Base-by-base conservation (phyloP, 1,140 invertebrate genomes). In the Hyles vespertilio region DNA sequence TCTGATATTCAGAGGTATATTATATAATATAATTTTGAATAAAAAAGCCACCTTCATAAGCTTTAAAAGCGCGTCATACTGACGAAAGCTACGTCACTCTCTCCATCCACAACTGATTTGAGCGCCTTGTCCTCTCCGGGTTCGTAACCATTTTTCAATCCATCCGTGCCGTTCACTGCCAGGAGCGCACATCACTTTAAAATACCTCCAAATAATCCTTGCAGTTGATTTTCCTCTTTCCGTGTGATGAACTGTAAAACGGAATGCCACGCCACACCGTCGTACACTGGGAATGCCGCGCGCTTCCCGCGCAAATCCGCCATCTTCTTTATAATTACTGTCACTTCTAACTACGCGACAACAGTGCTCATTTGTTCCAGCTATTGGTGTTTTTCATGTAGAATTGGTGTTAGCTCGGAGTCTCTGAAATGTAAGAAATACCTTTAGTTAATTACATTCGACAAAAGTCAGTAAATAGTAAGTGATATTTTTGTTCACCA, bases 81-180 rank as follows among this genome's bases (percentile, higher is more conserved):
- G 1, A 97, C 89, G 80, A 98, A 98, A 0, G 96, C 96, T 0
- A 98, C 95, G 77, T 98, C 95, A 32, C 92, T 96, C 22, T 90
- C 90, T 11, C 92, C 93, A 74, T 95, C 93, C n/a, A 93, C 91
- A 6, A 99, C 89, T 77, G 96, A 97, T 63, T 93, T 89, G 54
- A 98, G 91, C 3, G 96, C 94, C 3, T 94, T 91, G 64, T 90
- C 79, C 58, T 92, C 80, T 4, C 81, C 89, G 43, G 75, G 64
- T 50, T 69, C 65, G 33, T 75, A 75, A 59, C 84, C 86, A n/a
- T 47, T 70, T 43, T 74, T 77, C 3, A 53, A 7, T 12, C 22
- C 48, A 8, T 48, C 51, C 9, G 44, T 48, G 44, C 46, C 57
- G 10, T 85, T 71, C 2, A 91, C 56, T n/a, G 32, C 91, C 88